Evolutionary conservation across 2,888 invertebrate species (phyloP).

Genomic region (Bellardia pandia): DNA sequence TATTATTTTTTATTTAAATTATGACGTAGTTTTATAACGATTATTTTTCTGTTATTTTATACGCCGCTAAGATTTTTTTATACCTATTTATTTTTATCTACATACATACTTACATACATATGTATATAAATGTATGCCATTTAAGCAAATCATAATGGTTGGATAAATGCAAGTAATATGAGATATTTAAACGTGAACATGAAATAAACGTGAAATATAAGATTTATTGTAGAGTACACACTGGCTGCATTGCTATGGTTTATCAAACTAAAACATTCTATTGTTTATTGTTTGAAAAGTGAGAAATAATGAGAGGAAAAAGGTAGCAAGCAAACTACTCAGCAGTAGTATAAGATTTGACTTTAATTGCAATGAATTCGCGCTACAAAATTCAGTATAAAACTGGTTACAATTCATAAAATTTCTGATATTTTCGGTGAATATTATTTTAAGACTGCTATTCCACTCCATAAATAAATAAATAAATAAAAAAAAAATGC

Average conservation of each 20-base stretch:
- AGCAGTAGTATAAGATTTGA: neutral
- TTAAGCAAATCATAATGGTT: constrained; percentile 38
- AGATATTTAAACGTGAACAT: constrained; percentile 24
- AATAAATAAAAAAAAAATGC: no score
- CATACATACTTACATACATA: neutral
- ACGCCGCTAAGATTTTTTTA: constrained; percentile 9
- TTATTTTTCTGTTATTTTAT: constrained; percentile 17
- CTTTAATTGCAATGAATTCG: neutral
- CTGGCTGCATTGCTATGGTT: constrained; percentile 47
- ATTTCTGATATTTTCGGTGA: no score
- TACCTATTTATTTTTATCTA: neutral
- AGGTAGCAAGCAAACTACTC: neutral
- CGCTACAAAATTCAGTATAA: no score
- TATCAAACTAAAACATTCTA: constrained; percentile 21
- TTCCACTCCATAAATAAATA: no score
- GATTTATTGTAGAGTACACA: constrained; percentile 3
- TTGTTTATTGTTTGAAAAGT: constrained; percentile 32
- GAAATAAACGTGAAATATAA: constrained; percentile 31
- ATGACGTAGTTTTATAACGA: constrained; percentile 44
- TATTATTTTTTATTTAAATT: constrained; percentile 22
- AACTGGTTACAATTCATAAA: no score
- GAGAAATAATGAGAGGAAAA: neutral
- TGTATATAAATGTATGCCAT: constrained; percentile 24
- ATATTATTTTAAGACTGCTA: no score
- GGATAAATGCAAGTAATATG: constrained; percentile 40